Evolutionary conservation across 2,888 invertebrate species (phyloP).

Genomic region (Fissipunctia ypsillon): DNA sequence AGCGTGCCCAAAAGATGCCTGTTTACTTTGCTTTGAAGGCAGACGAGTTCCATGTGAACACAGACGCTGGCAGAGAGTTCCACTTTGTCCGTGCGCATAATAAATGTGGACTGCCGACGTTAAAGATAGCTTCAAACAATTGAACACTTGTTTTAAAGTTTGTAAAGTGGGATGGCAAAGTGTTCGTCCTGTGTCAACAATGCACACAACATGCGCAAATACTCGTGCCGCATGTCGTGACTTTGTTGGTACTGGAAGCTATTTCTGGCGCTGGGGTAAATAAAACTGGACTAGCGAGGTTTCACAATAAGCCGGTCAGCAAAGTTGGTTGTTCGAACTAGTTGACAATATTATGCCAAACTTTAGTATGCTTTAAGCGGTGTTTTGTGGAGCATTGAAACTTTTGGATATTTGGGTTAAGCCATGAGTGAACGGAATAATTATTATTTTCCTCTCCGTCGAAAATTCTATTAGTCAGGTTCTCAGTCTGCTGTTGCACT

Average conservation of each 20-base stretch:
- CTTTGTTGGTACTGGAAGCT: background rate
- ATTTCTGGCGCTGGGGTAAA: background rate
- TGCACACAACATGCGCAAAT: background rate
- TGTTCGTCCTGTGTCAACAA: too few species aligned
- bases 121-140: background rate
- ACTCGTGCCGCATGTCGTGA: background rate
- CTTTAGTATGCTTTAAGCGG: background rate
- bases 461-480: background rate
- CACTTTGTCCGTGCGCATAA: background rate
- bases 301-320: constrained; percentile 1
- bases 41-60: background rate
- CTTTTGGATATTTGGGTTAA: background rate
- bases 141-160: background rate
- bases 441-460: too few species aligned
- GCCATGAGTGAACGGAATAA: background rate
- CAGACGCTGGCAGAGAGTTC: too few species aligned
- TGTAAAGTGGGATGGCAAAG: background rate
- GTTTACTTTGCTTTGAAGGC: background rate
- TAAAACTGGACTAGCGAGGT: background rate
- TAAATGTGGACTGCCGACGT: background rate
- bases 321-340: constrained; percentile 7
- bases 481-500: background rate
- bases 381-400: background rate
- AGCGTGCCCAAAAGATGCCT: background rate
- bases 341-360: constrained; percentile 3